phyloP scores from a whole-genome alignment of 2,888 invertebrate genomes.

The Eurois occulta region DNA sequence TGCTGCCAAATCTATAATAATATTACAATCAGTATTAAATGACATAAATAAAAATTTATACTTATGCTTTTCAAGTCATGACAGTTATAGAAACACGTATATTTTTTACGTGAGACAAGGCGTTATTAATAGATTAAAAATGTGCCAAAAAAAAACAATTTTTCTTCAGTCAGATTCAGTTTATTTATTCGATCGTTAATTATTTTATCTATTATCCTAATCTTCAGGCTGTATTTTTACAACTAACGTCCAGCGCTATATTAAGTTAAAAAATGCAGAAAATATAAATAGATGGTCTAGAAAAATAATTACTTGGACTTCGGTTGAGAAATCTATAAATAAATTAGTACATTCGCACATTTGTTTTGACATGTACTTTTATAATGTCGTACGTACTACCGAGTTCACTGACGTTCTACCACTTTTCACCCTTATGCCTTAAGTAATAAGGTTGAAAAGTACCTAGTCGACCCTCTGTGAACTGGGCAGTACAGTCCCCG shows the following conservation, averaged over 20 bases:
- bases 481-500: not conserved
- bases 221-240: slow-evolving; percentile 24
- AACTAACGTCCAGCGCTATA: slow-evolving; percentile 47
- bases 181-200: not conserved
- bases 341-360: slow-evolving; percentile 18
- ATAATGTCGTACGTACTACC: slow-evolving; percentile 8
- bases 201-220: slow-evolving; percentile 10
- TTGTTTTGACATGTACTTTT: slow-evolving; percentile 28
- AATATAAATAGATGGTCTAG: slow-evolving; percentile 24
- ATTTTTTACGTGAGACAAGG: not conserved
- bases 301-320: slow-evolving; percentile 32
- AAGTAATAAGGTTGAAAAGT: no score
- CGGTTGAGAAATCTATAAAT: slow-evolving; percentile 13
- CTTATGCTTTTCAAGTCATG: not conserved
- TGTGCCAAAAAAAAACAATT: not conserved
- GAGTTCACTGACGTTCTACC: no score
- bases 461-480: no score
- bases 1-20: slow-evolving; percentile 34
- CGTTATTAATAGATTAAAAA: not conserved
- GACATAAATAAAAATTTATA: not conserved
- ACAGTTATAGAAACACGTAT: not conserved
- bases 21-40: not conserved
- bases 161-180: slow-evolving; percentile 13
- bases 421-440: no score
- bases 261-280: slow-evolving; percentile 46